Evolutionary conservation across 2,888 invertebrate species (phyloP).

Genomic region (Gortyna flavago): DNA sequence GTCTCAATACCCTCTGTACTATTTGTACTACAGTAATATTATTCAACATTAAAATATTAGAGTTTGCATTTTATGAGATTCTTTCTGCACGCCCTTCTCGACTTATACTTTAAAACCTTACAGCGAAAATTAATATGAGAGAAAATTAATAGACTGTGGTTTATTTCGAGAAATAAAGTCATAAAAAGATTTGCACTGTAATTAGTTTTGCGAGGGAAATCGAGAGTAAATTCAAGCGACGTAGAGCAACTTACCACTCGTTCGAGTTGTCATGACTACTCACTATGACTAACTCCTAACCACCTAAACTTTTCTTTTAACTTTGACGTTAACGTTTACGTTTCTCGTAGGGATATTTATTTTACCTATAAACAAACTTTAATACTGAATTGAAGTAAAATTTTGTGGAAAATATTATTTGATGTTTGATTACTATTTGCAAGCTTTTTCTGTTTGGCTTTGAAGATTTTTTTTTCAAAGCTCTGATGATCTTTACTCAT

Average conservation of each 20-base stretch:
- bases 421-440: neutral
- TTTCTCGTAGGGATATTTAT: constrained; percentile 5
- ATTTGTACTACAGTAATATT: too few species aligned
- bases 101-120: neutral
- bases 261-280: neutral
- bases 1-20: too few species aligned
- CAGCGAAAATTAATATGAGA: neutral
- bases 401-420: neutral
- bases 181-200: too few species aligned
- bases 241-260: neutral
- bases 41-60: too few species aligned
- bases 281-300: constrained; percentile 3
- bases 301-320: constrained; percentile 21
- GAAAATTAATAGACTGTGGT: too few species aligned
- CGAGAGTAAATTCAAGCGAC: neutral
- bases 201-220: constrained; percentile 4
- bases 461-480: neutral
- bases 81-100: neutral
- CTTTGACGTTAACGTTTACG: constrained; percentile 34
- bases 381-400: neutral
- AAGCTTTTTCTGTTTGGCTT: neutral
- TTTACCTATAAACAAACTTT: neutral
- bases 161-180: neutral
- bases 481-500: neutral
- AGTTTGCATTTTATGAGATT: too few species aligned